Evolutionary conservation across 2,113 vertebrate species (phyloP).

Genomic region (Dipodomys ordii): DNA sequence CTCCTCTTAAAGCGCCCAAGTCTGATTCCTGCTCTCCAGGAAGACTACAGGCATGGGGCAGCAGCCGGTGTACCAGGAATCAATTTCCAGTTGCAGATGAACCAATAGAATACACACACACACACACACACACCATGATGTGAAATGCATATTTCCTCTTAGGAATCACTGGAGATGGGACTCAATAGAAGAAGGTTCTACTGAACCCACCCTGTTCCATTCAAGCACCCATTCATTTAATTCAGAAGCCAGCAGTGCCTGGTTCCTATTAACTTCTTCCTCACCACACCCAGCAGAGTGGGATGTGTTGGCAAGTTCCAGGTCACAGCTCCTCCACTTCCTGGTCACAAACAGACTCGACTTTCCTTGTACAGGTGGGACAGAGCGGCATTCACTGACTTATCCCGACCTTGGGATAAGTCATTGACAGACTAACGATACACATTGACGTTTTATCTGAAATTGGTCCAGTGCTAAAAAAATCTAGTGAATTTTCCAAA

Average conservation of each 20-base stretch:
- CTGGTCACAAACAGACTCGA: no score
- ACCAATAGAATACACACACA: conserved; percentile 84
- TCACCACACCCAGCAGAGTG: neutral
- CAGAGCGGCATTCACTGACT: no score
- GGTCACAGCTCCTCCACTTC: neutral
- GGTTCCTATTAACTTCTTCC: neutral
- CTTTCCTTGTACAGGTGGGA: neutral
- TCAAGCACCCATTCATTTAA: neutral
- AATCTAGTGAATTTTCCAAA: neutral
- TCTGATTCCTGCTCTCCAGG: conserved; percentile 59
- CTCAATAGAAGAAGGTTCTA: neutral
- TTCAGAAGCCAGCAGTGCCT: neutral
- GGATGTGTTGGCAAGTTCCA: neutral
- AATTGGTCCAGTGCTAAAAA: neutral
- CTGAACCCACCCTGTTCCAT: neutral
- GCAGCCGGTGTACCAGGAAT: conserved; percentile 55
- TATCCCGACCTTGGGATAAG: neutral
- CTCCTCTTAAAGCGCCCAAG: conserved; percentile 82
- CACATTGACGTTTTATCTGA: neutral
- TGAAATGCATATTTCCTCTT: neutral
- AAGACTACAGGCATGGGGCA: conserved; percentile 60
- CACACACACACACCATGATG: no score
- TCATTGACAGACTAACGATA: neutral
- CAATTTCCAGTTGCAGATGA: no score
- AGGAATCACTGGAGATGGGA: conserved; percentile 28